These are phyloP conservation scores for Tipula confusa DNA, from an alignment of 2,888 invertebrate genomes.

Conservation along the genomic window DNA sequence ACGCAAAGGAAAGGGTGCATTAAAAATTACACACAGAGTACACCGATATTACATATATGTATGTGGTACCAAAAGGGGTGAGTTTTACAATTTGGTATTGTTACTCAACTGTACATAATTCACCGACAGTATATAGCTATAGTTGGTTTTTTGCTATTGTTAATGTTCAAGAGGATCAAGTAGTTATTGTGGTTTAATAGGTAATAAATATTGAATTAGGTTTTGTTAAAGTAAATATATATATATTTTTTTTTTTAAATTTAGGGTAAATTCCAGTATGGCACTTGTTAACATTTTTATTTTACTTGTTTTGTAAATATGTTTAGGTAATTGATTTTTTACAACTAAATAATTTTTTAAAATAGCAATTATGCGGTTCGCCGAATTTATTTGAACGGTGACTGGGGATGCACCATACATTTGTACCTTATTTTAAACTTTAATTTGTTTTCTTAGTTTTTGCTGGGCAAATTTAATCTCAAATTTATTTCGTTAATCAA, in stretches of 20 bases:
- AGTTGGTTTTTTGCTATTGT: not conserved
- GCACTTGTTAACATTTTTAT: not conserved
- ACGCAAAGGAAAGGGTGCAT: not conserved
- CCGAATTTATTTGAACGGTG: not conserved
- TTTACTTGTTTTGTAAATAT: not conserved
- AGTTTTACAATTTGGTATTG: conserved; percentile 1
- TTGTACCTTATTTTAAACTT: too few species aligned
- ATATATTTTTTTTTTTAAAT: too few species aligned
- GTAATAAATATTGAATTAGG: conserved; percentile 25
- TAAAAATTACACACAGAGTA: not conserved
- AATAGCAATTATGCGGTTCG: not conserved
- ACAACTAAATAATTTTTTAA: not conserved
- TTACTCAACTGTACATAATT: not conserved
- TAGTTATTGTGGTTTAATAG: conserved; percentile 20
- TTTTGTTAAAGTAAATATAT: not conserved
- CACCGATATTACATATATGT: not conserved
- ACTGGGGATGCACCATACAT: too few species aligned
- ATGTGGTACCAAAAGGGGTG: not conserved
- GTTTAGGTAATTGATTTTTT: conserved; percentile 25
- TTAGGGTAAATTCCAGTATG: not conserved
- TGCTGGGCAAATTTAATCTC: too few species aligned
- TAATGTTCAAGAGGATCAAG: conserved; percentile 3
- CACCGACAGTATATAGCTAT: not conserved
- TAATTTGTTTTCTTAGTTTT: too few species aligned
- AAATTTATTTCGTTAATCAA: too few species aligned